Base-by-base conservation (phyloP, 2,888 invertebrate species). In the Drosophila niveifrons region DNA sequence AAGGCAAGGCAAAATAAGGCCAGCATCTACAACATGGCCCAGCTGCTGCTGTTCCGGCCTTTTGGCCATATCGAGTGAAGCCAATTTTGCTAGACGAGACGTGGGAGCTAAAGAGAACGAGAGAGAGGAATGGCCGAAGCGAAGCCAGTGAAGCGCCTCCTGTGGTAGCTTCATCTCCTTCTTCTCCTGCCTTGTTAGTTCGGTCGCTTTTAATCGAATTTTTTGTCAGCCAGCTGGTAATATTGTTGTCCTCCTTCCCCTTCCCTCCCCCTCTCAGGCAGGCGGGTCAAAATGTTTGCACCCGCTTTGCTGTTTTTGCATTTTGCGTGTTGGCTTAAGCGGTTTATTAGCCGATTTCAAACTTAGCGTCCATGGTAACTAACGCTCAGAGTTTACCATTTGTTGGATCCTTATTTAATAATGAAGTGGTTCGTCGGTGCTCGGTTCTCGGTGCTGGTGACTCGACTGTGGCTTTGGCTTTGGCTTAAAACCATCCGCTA, bases 271-370 rank as follows among this genome's bases (percentile, higher is more conserved):
- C 13, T 34, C 51, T n/a, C n/a, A n/a, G n/a, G n/a, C n/a, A n/a
- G 43, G 29, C 28, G 46, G 62, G 23, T 48, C 52, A 48, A 58
- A 39, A 28, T 58, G 58, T 48, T 57, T 46, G 57, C 57, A 57
- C 46, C 39, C 48, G 63, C 41, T 39, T 68, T 63, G 66, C 66
- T 69, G 58, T 64, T 72, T 78, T 81, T 71, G 72, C 68, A 68
- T 66, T 79, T 71, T 59, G 66, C 66, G 72, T 75, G 78, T 82
- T 82, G 82, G 72, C 62, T 66, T 79, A 82, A 79, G 82, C 82
- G 72, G 82, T 79, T 79, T 79, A 79, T 79, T 82, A 69, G 81
- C 78, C 63, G 75, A 62, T 81, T 81, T 62, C 59, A 65, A 68
- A 71, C 63, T 77, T 67, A 76, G 72, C 77, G 52, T 72, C 41